Conservation (phyloP, 1,140 invertebrate species). For the Leptoteleia sp. region DNA sequence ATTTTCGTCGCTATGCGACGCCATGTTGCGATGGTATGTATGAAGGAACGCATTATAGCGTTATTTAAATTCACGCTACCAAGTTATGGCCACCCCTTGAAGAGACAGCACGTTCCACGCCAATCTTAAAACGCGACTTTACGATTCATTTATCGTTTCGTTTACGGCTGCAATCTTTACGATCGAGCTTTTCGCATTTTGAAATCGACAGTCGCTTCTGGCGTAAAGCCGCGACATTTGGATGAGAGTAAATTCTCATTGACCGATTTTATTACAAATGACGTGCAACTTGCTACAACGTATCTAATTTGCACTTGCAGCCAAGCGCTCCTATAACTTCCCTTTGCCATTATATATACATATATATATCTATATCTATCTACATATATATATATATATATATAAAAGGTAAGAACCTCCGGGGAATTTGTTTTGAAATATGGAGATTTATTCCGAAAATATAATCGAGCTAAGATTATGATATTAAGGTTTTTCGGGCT, state of each 20-base stretch:
- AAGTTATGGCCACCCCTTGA: slow-evolving; percentile 56
- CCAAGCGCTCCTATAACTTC: too few relatives aligned
- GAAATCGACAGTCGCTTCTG: slow-evolving; percentile 41
- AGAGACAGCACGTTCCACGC: slow-evolving; percentile 52
- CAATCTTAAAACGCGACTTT: slow-evolving; percentile 64
- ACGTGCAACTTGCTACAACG: slow-evolving; percentile 28
- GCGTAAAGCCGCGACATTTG: slow-evolving; percentile 47
- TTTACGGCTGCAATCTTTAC: slow-evolving; percentile 62
- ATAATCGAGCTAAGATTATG: too few relatives aligned
- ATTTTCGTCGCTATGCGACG: slow-evolving; percentile 36
- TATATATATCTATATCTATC: too few relatives aligned
- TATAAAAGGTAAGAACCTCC: too few relatives aligned
- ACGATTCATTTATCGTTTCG: slow-evolving; percentile 68
- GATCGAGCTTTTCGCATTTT: slow-evolving; percentile 45
- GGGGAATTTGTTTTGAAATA: too few relatives aligned
- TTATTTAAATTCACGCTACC: slow-evolving; percentile 72
- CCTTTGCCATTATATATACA: too few relatives aligned
- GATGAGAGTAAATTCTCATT: slow-evolving; percentile 52
- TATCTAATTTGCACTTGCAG: slow-evolving; percentile 29
- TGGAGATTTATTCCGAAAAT: too few relatives aligned
- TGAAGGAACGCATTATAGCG: slow-evolving; percentile 63
- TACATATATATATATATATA: too few relatives aligned
- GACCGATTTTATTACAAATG: slow-evolving; percentile 53
- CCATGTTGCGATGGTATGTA: slow-evolving; percentile 44
- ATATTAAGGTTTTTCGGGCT: too few relatives aligned